Evolutionary conservation across 1,140 invertebrate species (phyloP).

Genomic region (Nephotettix cincticeps): DNA sequence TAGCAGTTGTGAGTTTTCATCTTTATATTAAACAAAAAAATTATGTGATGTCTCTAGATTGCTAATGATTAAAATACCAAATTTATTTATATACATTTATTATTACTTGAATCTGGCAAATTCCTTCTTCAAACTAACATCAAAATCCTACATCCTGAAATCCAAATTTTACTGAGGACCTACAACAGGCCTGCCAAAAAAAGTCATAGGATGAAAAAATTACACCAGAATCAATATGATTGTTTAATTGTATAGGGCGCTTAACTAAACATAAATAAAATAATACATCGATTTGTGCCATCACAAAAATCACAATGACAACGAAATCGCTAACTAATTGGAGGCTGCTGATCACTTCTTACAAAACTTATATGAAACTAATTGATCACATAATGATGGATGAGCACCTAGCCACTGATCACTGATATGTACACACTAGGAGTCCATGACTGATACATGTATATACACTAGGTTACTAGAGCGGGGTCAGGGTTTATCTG

Average conservation of each 20-base stretch:
- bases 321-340: not conserved
- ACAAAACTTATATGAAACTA: slow-evolving; percentile 19
- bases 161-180: too few species aligned
- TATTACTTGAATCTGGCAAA: too few species aligned
- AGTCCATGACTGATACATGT: not conserved
- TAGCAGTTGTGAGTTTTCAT: too few species aligned
- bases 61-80: too few species aligned
- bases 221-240: too few species aligned
- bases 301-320: not conserved
- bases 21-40: too few species aligned
- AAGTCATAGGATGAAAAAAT: too few species aligned
- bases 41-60: too few species aligned
- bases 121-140: too few species aligned
- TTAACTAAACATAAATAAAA: slow-evolving; percentile 17
- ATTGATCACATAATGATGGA: slow-evolving; percentile 11
- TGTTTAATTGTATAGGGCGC: not conserved
- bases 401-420: slow-evolving; percentile 16
- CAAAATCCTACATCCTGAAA: too few species aligned
- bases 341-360: not conserved
- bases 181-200: too few species aligned
- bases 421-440: slow-evolving; percentile 18
- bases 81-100: too few species aligned
- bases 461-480: slow-evolving; percentile 16
- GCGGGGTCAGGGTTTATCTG: not conserved
- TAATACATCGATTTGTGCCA: slow-evolving; percentile 13